Evolutionary conservation across 35 echinoderm and acorn worm species (phyloP).

Genomic region (Strongylocentrotus purpuratus): DNA sequence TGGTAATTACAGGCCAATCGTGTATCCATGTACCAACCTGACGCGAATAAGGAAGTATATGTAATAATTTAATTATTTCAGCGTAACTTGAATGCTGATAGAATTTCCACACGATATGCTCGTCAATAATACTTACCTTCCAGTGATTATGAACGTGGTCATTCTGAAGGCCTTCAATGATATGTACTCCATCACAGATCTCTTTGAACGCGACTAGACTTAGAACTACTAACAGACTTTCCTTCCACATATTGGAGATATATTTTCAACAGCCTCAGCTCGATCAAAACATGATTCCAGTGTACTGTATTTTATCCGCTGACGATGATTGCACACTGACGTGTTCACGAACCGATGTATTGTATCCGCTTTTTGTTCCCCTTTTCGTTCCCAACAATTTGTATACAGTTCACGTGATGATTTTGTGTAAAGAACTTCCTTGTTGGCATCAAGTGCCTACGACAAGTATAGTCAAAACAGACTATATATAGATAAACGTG

Average conservation of each 20-base stretch:
- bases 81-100: neutral
- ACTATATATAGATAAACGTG: neutral
- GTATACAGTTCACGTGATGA: neutral
- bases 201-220: neutral
- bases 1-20: no score
- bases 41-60: neutral
- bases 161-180: neutral
- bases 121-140: neutral
- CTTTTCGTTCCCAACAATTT: neutral
- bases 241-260: neutral
- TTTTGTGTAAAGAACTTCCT: neutral
- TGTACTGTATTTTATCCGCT: neutral
- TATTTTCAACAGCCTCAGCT: neutral
- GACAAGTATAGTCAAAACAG: neutral
- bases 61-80: neutral
- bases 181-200: neutral
- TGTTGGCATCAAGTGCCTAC: neutral
- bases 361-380: neutral
- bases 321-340: neutral
- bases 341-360: neutral
- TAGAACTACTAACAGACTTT: neutral
- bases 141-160: neutral
- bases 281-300: neutral
- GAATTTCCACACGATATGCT: neutral
- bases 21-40: neutral